Evolutionary conservation across 1,140 invertebrate genomes (phyloP).

Genomic region (Episyrphus balteatus): DNA sequence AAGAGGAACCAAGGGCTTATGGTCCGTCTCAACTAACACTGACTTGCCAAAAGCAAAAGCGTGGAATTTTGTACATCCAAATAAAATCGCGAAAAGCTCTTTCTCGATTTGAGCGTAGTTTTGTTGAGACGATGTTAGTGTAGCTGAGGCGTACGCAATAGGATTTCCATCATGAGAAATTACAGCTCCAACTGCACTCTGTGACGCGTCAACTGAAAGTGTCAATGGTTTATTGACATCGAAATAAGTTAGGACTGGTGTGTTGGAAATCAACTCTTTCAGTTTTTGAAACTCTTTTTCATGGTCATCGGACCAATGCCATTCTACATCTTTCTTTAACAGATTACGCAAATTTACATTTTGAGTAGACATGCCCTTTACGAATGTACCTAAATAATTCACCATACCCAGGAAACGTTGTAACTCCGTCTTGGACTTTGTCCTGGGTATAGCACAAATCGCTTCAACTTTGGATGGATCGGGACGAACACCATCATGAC

Average conservation of each 20-base stretch:
- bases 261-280: conserved; percentile 20
- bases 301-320: conserved; percentile 25
- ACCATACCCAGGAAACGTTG: conserved; percentile 34
- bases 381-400: conserved; percentile 33
- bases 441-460: conserved; percentile 13
- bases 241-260: conserved; percentile 21
- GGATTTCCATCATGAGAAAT: conserved; percentile 17
- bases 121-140: conserved; percentile 24
- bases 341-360: conserved; percentile 31
- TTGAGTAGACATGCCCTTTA: conserved; percentile 30
- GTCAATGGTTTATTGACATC: conserved; percentile 9
- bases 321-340: conserved; percentile 30
- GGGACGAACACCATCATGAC: conserved; percentile 23
- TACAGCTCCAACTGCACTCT: conserved; percentile 14
- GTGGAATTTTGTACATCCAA: conserved; percentile 24
- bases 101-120: conserved; percentile 33
- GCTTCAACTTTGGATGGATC: conserved; percentile 26
- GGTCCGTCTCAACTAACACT: conserved; percentile 34
- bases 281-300: conserved; percentile 24
- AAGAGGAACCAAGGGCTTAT: conserved; percentile 36
- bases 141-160: conserved; percentile 20
- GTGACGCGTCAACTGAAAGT: conserved; percentile 10
- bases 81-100: conserved; percentile 25
- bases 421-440: conserved; percentile 30
- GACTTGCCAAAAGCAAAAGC: conserved; percentile 14